Conservation (phyloP, 2,888 invertebrate species). For the Epirrita christyi region DNA sequence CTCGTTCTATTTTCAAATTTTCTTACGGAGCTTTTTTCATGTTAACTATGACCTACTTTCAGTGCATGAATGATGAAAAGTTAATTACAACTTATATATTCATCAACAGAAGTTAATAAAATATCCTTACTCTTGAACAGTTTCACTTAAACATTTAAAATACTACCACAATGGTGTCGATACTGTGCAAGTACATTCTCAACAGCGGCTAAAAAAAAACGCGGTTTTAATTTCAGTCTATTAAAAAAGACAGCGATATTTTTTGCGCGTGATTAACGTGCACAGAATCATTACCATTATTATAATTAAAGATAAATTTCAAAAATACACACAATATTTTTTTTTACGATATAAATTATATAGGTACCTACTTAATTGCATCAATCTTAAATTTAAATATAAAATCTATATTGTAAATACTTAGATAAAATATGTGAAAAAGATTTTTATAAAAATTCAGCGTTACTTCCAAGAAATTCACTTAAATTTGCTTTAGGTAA, state of each 20-base stretch:
- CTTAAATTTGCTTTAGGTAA: constrained; percentile 27
- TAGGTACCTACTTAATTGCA: constrained; percentile 10
- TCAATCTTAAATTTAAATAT: constrained; percentile 36
- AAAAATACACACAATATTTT: constrained; percentile 37
- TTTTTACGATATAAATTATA: constrained; percentile 30
- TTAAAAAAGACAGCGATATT: too few relatives aligned
- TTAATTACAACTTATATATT: constrained; percentile 1
- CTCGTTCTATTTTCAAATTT: too few relatives aligned
- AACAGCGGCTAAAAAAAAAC: too few relatives aligned
- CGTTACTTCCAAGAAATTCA: constrained; percentile 22
- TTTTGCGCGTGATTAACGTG: too few relatives aligned
- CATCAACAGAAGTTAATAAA: constrained; percentile 14
- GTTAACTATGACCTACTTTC: too few relatives aligned
- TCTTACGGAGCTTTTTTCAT: too few relatives aligned
- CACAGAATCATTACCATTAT: too few relatives aligned
- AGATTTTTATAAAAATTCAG: constrained; percentile 33
- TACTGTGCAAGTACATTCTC: too few relatives aligned
- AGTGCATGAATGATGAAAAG: too few relatives aligned
- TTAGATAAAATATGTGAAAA: constrained; percentile 38
- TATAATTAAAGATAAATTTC: constrained; percentile 32
- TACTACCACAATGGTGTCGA: constrained; percentile 12
- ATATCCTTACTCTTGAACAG: constrained; percentile 20
- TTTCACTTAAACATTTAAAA: constrained; percentile 27
- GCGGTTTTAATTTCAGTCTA: too few relatives aligned
- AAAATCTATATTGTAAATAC: constrained; percentile 37